Conservation (phyloP, 1,140 invertebrate species). For the Drosophila carrolli region DNA sequence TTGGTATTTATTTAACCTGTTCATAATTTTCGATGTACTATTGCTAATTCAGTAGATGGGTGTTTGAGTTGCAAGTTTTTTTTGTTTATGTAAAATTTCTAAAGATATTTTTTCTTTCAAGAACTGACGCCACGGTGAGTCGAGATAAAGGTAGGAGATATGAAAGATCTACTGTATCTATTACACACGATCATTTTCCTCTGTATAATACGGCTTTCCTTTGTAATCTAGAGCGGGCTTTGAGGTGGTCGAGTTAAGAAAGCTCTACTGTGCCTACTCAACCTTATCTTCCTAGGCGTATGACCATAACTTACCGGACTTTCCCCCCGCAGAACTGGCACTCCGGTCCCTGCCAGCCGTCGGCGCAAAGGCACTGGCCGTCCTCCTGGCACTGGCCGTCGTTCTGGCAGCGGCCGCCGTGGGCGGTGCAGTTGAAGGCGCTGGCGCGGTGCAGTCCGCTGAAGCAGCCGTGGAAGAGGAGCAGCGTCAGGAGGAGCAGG, state of each 20-base stretch:
- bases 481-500: conserved; percentile 65
- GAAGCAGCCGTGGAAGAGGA: conserved; percentile 77
- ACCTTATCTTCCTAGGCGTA: neutral
- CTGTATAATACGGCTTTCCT: no score
- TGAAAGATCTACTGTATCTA: no score
- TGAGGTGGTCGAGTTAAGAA: neutral
- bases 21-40: no score
- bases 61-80: no score
- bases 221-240: no score
- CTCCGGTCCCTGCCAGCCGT: conserved; percentile 94
- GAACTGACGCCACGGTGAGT: no score
- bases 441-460: conserved; percentile 68
- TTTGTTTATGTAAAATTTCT: no score
- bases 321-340: conserved; percentile 96
- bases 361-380: conserved; percentile 92
- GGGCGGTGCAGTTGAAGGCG: conserved; percentile 83
- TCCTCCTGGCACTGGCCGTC: conserved; percentile 92
- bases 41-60: no score
- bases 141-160: no score
- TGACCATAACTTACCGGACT: conserved; percentile 90
- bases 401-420: conserved; percentile 86
- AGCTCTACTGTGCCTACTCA: neutral
- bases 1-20: no score
- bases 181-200: no score
- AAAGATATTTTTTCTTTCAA: no score